A percentile compares a stretch with the other conserved stretches of the same genome.
phyloP scores from a whole-genome alignment of 2,797 vertebrate genomes.

The Mormyrus proboscirostris region DNA sequence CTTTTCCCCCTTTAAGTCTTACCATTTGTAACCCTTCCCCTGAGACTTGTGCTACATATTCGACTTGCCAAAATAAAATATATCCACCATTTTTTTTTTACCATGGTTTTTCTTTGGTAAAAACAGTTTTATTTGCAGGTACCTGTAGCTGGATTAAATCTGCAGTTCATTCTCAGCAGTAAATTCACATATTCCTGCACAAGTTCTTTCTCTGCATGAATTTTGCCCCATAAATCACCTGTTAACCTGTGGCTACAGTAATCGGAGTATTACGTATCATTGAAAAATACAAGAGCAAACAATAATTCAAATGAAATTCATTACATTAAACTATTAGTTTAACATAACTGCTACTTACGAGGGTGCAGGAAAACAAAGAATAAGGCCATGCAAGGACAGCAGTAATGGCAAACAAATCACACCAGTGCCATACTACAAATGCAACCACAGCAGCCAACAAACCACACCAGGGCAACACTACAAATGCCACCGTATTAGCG shows the following conservation, averaged over 20 bases:
- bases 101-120: constrained; percentile 2
- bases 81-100: background rate
- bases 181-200: background rate
- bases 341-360: background rate
- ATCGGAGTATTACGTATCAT: background rate
- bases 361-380: background rate
- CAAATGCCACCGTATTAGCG: background rate
- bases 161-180: background rate
- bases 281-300: background rate
- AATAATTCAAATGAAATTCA: background rate
- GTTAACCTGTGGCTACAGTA: background rate
- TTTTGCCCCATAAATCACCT: background rate
- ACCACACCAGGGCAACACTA: background rate
- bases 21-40: background rate
- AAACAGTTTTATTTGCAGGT: constrained; percentile 3
- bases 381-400: background rate
- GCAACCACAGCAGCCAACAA: background rate
- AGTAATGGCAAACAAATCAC: background rate
- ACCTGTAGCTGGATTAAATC: background rate
- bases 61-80: background rate
- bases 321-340: background rate
- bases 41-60: constrained; percentile 5
- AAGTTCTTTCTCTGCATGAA: background rate
- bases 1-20: background rate
- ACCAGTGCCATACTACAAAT: background rate